These are phyloP conservation scores for Drosophila conformis DNA, from an alignment of 2,888 invertebrate species.

Conservation along the genomic window DNA sequence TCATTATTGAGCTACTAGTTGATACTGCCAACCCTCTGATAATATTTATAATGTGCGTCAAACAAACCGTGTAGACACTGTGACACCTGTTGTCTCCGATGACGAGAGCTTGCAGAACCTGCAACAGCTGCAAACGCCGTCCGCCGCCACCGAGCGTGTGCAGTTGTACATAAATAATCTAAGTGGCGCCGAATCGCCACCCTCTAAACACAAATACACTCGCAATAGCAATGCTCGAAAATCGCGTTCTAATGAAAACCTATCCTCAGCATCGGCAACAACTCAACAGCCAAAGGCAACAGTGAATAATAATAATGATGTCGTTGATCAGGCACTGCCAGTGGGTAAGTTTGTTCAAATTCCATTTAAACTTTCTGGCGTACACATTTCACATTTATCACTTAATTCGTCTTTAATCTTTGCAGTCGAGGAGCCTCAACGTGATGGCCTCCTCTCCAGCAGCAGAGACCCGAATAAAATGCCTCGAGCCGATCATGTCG, in stretches of 20 bases:
- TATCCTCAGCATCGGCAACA: constrained; percentile 14
- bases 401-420: constrained; percentile 26
- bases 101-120: constrained; percentile 53
- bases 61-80: constrained; percentile 76
- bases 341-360: constrained; percentile 62
- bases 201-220: constrained; percentile 39
- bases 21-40: constrained; percentile 78
- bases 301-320: constrained; percentile 44
- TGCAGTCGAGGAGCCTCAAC: constrained; percentile 30
- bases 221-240: constrained; percentile 41
- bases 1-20: constrained; percentile 55
- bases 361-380: constrained; percentile 3
- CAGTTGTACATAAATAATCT: constrained; percentile 62
- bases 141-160: constrained; percentile 44
- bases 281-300: neutral
- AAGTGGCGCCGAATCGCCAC: constrained; percentile 62
- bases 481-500: constrained; percentile 28
- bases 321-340: constrained; percentile 21
- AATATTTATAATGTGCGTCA: constrained; percentile 71
- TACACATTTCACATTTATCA: constrained; percentile 24
- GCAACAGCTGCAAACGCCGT: constrained; percentile 19
- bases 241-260: constrained; percentile 45
- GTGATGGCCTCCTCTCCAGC: constrained; percentile 19
- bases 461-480: constrained; percentile 12
- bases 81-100: constrained; percentile 77